A percentile compares a stretch with the other conserved stretches of the same genome.
Conservation (phyloP, 1,140 invertebrate genomes). For the Coptotermes formosanus region DNA sequence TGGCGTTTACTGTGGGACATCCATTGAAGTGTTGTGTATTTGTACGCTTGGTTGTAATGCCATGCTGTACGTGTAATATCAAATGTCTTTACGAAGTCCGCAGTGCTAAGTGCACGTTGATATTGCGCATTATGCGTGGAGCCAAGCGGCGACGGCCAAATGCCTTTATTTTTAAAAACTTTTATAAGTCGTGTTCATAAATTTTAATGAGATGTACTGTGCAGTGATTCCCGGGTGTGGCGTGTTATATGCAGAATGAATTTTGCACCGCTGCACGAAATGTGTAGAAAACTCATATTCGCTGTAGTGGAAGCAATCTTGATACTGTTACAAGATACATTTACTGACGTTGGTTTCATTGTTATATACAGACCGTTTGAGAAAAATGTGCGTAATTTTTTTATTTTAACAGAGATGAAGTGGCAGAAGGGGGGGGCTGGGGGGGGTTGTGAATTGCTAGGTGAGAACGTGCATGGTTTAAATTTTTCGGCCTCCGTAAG, state of each 20-base stretch:
- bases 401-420: no score
- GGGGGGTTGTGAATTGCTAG: no score
- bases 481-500: no score
- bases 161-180: background rate
- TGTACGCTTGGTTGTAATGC: background rate
- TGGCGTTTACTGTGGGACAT: background rate
- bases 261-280: background rate
- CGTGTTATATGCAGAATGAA: background rate
- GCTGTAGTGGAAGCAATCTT: background rate
- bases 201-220: background rate
- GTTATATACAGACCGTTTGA: no score
- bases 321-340: background rate
- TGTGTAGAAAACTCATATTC: background rate
- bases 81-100: background rate
- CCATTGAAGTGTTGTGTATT: background rate
- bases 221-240: background rate
- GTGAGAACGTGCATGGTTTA: no score
- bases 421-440: no score
- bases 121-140: background rate
- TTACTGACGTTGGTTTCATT: no score
- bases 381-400: no score
- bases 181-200: background rate
- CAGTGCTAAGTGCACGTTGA: background rate
- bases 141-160: background rate
- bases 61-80: background rate